Conservation (phyloP, 2,888 invertebrate species). For the Pterostichus niger region DNA sequence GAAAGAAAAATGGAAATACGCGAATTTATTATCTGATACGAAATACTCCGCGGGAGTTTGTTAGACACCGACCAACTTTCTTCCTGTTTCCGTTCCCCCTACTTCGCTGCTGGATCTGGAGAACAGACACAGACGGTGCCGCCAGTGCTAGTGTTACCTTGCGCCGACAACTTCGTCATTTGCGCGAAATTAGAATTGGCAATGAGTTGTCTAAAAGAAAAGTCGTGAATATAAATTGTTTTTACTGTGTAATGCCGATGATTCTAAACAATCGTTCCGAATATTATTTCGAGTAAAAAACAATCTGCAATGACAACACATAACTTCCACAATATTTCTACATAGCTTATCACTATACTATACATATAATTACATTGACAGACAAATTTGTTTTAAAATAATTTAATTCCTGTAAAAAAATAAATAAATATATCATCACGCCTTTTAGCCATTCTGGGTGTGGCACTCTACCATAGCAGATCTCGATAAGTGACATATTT, state of each 20-base stretch:
- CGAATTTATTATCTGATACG: conserved; percentile 65
- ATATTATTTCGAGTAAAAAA: too few species aligned
- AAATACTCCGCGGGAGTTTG: conserved; percentile 48
- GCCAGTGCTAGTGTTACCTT: background rate
- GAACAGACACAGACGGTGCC: conserved; percentile 14
- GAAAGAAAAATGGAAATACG: conserved; percentile 67
- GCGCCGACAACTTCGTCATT: conserved; percentile 54
- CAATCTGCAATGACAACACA: too few species aligned
- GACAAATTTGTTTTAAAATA: too few species aligned
- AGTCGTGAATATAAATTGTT: conserved; percentile 43
- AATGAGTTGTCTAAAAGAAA: conserved; percentile 48
- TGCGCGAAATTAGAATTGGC: conserved; percentile 59
- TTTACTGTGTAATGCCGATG: background rate
- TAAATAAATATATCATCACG: too few species aligned
- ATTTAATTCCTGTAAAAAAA: too few species aligned
- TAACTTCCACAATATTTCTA: too few species aligned
- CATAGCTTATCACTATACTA: too few species aligned
- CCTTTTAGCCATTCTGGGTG: too few species aligned
- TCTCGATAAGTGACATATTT: too few species aligned
- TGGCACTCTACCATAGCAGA: too few species aligned
- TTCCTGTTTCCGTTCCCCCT: conserved; percentile 3
- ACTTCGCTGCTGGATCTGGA: background rate
- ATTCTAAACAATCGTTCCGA: too few species aligned
- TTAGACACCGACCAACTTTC: conserved; percentile 50
- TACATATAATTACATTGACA: too few species aligned